Percentiles rank a stretch among this genome's conserved stretches.
Evolutionary conservation across 2,888 invertebrate species (phyloP).

Genomic region (Drosophila recens): DNA sequence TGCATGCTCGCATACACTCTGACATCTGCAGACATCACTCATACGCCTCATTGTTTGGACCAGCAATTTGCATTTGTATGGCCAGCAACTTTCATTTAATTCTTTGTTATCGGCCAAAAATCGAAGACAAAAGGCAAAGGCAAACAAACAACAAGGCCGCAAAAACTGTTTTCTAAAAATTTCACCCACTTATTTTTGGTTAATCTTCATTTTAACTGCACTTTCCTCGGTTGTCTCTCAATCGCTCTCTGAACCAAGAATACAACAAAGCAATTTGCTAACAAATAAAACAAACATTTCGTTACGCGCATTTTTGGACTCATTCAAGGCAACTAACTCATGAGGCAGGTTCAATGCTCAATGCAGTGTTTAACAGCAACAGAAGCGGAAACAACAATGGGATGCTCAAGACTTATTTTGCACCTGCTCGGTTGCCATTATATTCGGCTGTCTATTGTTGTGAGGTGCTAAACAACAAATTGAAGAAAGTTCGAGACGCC

Average conservation of each 20-base stretch:
- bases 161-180: slow-evolving; percentile 66
- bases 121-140: slow-evolving; percentile 47
- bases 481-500: slow-evolving; percentile 72
- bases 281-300: slow-evolving; percentile 75
- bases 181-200: slow-evolving; percentile 72
- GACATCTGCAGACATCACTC: slow-evolving; percentile 55
- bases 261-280: slow-evolving; percentile 74
- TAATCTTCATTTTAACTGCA: slow-evolving; percentile 72
- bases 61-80: slow-evolving; percentile 66
- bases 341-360: slow-evolving; percentile 47
- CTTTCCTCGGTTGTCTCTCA: slow-evolving; percentile 61
- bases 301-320: slow-evolving; percentile 67
- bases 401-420: slow-evolving; percentile 34
- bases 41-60: slow-evolving; percentile 65
- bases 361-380: slow-evolving; percentile 17
- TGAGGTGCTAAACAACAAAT: slow-evolving; percentile 60
- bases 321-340: slow-evolving; percentile 46
- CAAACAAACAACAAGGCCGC: slow-evolving; percentile 6
- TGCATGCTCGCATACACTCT: slow-evolving; percentile 42
- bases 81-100: slow-evolving; percentile 62
- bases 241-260: slow-evolving; percentile 47
- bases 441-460: slow-evolving; percentile 55
- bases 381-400: background rate
- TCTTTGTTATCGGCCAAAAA: slow-evolving; percentile 69
- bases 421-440: slow-evolving; percentile 60